Conservation (phyloP, 2,113 vertebrate species). For the Stigmatopora argus region DNA sequence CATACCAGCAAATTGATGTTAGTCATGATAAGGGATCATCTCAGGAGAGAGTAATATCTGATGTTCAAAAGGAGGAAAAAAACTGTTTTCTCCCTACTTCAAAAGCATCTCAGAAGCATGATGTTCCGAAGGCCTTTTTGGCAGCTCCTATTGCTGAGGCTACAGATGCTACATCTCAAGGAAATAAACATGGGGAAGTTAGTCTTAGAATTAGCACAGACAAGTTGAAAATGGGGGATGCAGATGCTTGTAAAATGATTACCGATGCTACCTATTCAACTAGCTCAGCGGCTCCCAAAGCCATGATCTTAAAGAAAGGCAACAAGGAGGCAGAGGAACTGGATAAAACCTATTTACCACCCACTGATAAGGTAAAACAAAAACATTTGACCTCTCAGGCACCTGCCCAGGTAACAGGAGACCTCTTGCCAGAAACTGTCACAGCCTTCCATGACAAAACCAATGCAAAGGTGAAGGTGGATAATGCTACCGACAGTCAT, state of each 20-base stretch:
- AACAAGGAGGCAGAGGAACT: slow-evolving; percentile 2
- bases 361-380: slow-evolving; percentile 10
- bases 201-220: slow-evolving; percentile 37
- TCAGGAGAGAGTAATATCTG: slow-evolving; percentile 35
- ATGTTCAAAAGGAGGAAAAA: slow-evolving; percentile 32
- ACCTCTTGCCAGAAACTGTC: not conserved
- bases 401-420: slow-evolving; percentile 14
- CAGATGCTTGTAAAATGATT: slow-evolving; percentile 20
- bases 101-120: slow-evolving; percentile 30
- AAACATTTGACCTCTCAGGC: slow-evolving; percentile 8
- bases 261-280: not conserved
- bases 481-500: not conserved
- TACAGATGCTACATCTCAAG: slow-evolving; percentile 39
- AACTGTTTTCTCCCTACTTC: slow-evolving; percentile 27
- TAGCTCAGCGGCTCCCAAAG: not conserved
- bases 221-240: slow-evolving; percentile 23
- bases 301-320: slow-evolving; percentile 20
- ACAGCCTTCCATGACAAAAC: not conserved
- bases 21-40: slow-evolving; percentile 30
- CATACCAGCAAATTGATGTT: slow-evolving; percentile 30
- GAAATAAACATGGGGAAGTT: slow-evolving; percentile 22
- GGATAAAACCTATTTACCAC: slow-evolving; percentile 5
- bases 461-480: slow-evolving; percentile 2
- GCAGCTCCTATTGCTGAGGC: slow-evolving; percentile 26
- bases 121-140: slow-evolving; percentile 26